These are phyloP conservation scores for Hymenopus coronatus DNA, from an alignment of 2,888 invertebrate genomes.

Conservation along the genomic window DNA sequence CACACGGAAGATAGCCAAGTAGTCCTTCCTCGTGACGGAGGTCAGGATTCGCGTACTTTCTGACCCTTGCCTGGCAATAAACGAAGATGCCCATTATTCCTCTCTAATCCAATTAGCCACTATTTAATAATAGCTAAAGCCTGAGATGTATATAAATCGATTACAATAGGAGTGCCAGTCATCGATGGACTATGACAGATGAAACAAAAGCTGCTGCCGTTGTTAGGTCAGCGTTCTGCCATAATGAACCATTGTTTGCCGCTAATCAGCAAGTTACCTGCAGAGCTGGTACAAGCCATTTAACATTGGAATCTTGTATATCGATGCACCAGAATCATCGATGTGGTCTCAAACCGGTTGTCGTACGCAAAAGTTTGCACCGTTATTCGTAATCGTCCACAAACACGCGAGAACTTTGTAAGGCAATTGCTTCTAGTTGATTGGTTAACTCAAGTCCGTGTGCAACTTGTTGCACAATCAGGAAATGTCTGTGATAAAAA, in stretches of 20 bases:
- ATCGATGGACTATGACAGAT: not conserved
- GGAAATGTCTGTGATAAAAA: no score
- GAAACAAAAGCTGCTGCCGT: not conserved
- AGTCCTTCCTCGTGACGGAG: no score
- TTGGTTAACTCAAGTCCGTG: no score
- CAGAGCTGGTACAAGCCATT: not conserved
- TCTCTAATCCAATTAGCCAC: not conserved
- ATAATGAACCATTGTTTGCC: not conserved
- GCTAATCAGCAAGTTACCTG: not conserved
- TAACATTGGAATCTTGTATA: not conserved
- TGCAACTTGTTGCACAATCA: no score
- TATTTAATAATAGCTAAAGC: not conserved
- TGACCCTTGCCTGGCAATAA: no score
- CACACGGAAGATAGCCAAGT: no score
- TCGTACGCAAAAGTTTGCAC: not conserved
- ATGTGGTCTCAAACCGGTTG: not conserved
- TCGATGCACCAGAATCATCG: not conserved
- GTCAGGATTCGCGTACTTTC: no score
- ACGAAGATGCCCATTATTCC: not conserved
- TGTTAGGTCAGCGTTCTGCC: not conserved
- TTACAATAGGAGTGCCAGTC: not conserved
- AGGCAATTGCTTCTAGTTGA: no score
- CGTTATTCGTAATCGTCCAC: not conserved
- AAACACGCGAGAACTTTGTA: not conserved
- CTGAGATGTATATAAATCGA: not conserved